Conservation (phyloP, 2,113 vertebrate species). For the Theropithecus gelada region DNA sequence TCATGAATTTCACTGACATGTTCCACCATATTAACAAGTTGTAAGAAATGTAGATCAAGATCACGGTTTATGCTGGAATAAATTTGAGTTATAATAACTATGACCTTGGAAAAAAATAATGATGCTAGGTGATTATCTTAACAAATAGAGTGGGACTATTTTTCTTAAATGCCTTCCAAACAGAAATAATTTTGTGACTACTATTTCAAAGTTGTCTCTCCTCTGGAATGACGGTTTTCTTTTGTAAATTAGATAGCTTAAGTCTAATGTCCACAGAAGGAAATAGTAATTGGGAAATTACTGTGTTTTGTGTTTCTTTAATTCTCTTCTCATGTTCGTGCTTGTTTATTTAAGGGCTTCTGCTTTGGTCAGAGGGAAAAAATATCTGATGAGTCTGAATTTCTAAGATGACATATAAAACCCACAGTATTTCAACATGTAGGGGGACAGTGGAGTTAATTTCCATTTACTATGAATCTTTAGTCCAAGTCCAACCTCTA, state of each 20-base stretch:
- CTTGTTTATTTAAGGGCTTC: conserved; percentile 60
- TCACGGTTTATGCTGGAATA: background rate
- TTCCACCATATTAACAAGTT: background rate
- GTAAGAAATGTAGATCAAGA: background rate
- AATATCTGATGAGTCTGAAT: background rate
- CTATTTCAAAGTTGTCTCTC: background rate
- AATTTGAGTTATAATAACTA: background rate
- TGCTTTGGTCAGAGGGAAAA: conserved; percentile 25
- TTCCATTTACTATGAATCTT: background rate
- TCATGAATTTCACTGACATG: conserved; percentile 1
- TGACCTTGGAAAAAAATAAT: background rate
- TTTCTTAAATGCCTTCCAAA: background rate
- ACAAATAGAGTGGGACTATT: background rate
- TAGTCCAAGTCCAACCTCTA: background rate
- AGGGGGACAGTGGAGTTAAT: background rate
- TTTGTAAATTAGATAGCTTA: background rate
- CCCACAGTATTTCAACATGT: background rate
- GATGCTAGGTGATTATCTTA: background rate
- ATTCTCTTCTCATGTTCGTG: conserved; percentile 58
- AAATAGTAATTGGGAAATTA: conserved; percentile 45
- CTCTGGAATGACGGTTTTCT: background rate
- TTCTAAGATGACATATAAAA: background rate
- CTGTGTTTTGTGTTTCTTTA: conserved; percentile 59
- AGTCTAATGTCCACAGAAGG: conserved; percentile 69
- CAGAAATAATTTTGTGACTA: background rate